Percentiles rank a stretch among this genome's conserved stretches.
phyloP scores from a whole-genome alignment of 1,140 invertebrate genomes.

The Trachymyrmex septentrionalis region DNA sequence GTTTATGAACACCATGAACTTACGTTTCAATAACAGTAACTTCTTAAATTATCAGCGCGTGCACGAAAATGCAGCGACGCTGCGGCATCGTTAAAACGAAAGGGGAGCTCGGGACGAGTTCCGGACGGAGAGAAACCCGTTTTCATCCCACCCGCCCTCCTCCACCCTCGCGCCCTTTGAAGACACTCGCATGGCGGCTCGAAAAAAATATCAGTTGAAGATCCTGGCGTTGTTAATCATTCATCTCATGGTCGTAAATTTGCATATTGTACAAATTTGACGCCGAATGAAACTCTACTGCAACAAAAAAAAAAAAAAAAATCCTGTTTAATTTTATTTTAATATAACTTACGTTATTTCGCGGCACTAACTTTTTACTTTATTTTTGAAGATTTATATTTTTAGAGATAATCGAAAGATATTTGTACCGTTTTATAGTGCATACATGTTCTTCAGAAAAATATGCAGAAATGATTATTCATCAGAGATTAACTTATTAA shows the following conservation, averaged over 20 bases:
- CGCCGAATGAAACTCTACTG: slow-evolving; percentile 17
- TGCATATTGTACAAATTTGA: slow-evolving; percentile 25
- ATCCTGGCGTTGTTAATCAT: slow-evolving; percentile 12
- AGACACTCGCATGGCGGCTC: slow-evolving; percentile 4
- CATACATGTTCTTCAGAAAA: neutral
- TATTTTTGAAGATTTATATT: neutral
- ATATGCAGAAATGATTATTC: neutral
- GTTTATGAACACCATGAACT: slow-evolving; percentile 39
- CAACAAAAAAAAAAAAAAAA: slow-evolving; percentile 20
- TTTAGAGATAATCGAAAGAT: neutral
- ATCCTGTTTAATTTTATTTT: slow-evolving; percentile 12
- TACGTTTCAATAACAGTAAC: slow-evolving; percentile 60
- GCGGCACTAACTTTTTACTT: neutral
- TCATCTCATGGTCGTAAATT: slow-evolving; percentile 10
- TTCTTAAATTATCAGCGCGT: slow-evolving; percentile 57
- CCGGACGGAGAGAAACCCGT: slow-evolving; percentile 44
- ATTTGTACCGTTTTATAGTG: neutral
- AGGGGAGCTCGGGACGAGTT: slow-evolving; percentile 50
- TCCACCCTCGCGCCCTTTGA: slow-evolving; percentile 43
- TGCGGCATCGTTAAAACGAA: slow-evolving; percentile 56
- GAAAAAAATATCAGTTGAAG: slow-evolving; percentile 44
- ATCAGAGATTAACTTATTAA: neutral
- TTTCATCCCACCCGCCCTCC: slow-evolving; percentile 17
- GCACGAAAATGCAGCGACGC: slow-evolving; percentile 53
- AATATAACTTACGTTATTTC: neutral